Percentiles rank a stretch among this genome's conserved stretches.
Conservation (phyloP, 2,888 invertebrate genomes). For the Bedellia somnulentella region DNA sequence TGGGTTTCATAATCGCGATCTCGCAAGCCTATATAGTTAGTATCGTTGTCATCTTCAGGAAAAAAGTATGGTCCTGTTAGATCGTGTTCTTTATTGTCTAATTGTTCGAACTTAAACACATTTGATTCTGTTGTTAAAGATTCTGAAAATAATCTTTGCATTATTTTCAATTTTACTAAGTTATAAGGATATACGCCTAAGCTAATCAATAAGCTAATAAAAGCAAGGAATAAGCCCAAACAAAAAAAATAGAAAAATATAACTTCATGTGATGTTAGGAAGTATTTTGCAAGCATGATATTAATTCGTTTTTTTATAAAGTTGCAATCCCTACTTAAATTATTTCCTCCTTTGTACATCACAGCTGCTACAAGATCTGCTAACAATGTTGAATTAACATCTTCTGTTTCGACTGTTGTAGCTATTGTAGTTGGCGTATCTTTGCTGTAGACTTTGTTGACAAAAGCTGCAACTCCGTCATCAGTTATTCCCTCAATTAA, state of each 20-base stretch:
- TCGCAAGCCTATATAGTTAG: slow-evolving; percentile 19
- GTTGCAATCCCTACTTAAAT: too few species aligned
- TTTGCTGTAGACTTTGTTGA: slow-evolving; percentile 34
- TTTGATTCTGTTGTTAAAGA: too few species aligned
- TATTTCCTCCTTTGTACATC: slow-evolving; percentile 37
- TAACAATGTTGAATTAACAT: slow-evolving; percentile 40
- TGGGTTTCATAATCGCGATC: slow-evolving; percentile 30
- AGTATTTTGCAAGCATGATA: too few species aligned
- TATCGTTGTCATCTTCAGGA: slow-evolving; percentile 30
- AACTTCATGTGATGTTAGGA: too few species aligned
- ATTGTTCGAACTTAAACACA: too few species aligned
- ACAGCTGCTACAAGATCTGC: slow-evolving; percentile 48
- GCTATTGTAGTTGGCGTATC: slow-evolving; percentile 22
- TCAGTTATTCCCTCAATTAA: slow-evolving; percentile 24
- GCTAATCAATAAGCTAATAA: too few species aligned
- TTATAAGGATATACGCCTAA: too few species aligned
- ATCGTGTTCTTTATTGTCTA: slow-evolving; percentile 26
- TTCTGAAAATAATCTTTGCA: too few species aligned
- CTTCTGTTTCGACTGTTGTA: slow-evolving; percentile 22
- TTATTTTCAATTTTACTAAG: too few species aligned
- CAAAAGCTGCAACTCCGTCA: slow-evolving; percentile 31
- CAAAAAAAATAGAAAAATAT: too few species aligned
- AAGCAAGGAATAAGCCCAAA: too few species aligned
- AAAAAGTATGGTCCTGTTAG: slow-evolving; percentile 49
- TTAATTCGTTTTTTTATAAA: too few species aligned